phyloP scores from a whole-genome alignment of 2,888 invertebrate species.

The Leucoma salicis region DNA sequence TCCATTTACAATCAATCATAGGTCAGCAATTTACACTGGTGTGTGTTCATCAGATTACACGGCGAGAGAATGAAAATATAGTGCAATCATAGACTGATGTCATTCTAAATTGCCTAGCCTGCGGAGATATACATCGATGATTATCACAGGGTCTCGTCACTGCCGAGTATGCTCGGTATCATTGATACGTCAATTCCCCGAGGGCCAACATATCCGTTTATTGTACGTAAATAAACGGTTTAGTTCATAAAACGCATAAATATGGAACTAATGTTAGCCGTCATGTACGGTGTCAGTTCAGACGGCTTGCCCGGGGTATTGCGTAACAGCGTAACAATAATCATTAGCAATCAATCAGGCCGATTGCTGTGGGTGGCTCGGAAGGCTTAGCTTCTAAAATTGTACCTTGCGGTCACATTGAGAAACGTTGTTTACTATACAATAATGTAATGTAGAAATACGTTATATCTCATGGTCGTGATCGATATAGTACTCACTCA shows the following conservation, averaged over 20 bases:
- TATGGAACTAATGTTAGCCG: slow-evolving; percentile 55
- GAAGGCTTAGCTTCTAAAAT: slow-evolving; percentile 52
- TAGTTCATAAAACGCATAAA: slow-evolving; percentile 44
- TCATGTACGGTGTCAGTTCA: slow-evolving; percentile 58
- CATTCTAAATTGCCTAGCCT: slow-evolving; percentile 54
- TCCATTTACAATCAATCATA: slow-evolving; percentile 62
- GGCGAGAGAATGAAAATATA: slow-evolving; percentile 47
- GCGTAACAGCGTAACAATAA: slow-evolving; percentile 70
- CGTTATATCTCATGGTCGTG: slow-evolving; percentile 37
- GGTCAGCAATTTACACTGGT: slow-evolving; percentile 36
- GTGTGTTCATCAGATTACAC: slow-evolving; percentile 45
- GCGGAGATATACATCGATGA: slow-evolving; percentile 52
- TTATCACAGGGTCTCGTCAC: slow-evolving; percentile 50
- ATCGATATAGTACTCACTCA: slow-evolving; percentile 40
- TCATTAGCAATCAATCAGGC: slow-evolving; percentile 76
- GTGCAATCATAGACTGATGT: slow-evolving; percentile 53
- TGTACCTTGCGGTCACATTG: slow-evolving; percentile 59
- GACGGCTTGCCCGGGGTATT: slow-evolving; percentile 52
- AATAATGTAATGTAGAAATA: slow-evolving; percentile 26
- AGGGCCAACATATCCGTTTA: slow-evolving; percentile 59
- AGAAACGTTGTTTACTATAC: slow-evolving; percentile 33
- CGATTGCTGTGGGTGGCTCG: slow-evolving; percentile 56
- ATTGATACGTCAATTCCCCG: slow-evolving; percentile 55
- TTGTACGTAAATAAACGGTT: slow-evolving; percentile 61
- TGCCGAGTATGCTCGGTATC: slow-evolving; percentile 55